Evolutionary conservation across 2,113 vertebrate genomes (phyloP).

Genomic region (Peromyscus californicus): DNA sequence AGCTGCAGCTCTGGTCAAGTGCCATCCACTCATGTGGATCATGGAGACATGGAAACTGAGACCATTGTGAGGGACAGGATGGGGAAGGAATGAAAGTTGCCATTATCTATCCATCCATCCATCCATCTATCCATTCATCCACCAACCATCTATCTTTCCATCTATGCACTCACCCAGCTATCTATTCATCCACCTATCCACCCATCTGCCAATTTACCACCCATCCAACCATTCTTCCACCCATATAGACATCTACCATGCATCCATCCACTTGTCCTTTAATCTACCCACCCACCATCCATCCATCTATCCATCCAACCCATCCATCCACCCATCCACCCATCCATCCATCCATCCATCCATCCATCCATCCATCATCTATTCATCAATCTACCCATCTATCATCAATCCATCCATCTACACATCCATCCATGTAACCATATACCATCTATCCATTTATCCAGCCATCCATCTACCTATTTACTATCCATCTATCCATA

Average conservation of each 20-base stretch:
- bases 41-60: not conserved
- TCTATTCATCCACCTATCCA: not conserved
- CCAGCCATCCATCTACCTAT: not conserved
- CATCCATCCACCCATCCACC: not conserved
- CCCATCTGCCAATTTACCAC: not conserved
- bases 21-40: not conserved
- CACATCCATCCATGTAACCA: not conserved
- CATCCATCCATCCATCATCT: too few relatives aligned
- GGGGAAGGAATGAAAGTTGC: too few relatives aligned
- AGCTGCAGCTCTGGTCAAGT: not conserved
- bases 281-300: too few relatives aligned
- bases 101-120: not conserved
- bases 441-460: not conserved
- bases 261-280: not conserved
- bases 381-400: not conserved
- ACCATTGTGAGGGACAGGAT: fast-evolving
- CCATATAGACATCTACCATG: not conserved
- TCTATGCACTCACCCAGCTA: not conserved
- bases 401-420: not conserved
- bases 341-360: not conserved
- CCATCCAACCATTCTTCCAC: not conserved
- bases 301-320: not conserved
- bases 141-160: not conserved
- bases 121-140: too few relatives aligned
- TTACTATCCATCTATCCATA: not conserved